phyloP scores from a whole-genome alignment of 2,797 vertebrate species.

The Betta splendens region DNA sequence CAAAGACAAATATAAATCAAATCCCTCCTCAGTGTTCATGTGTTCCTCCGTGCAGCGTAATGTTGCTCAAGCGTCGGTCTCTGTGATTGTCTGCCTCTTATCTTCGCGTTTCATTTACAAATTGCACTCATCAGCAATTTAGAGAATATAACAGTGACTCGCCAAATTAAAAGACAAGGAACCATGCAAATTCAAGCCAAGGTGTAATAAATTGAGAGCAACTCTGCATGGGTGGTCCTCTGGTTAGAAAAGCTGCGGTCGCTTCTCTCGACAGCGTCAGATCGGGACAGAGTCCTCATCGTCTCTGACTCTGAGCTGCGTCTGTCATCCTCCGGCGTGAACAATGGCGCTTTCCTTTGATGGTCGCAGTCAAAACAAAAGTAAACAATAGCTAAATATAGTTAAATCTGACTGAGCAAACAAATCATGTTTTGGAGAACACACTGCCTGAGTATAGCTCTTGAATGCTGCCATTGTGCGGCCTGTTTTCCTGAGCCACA shows the following conservation, averaged over 20 bases:
- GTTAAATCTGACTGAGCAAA: constrained; percentile 39
- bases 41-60: too few species aligned
- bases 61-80: neutral
- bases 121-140: too few species aligned
- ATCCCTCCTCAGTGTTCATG: neutral
- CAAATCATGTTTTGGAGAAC: constrained; percentile 40
- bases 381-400: constrained; percentile 40
- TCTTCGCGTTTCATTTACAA: constrained; percentile 7
- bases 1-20: too few species aligned
- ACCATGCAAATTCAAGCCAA: neutral
- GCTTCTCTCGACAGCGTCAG: constrained; percentile 1
- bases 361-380: constrained; percentile 28
- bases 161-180: too few species aligned
- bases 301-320: constrained; percentile 13
- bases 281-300: constrained; percentile 18
- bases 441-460: constrained; percentile 30
- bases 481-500: constrained; percentile 48
- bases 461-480: constrained; percentile 54
- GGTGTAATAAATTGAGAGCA: neutral
- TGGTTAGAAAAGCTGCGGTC: neutral
- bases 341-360: constrained; percentile 27
- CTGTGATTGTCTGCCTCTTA: neutral
- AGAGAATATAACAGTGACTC: too few species aligned
- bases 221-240: neutral
- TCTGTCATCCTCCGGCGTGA: constrained; percentile 19